phyloP scores from a whole-genome alignment of 1,140 invertebrate species.

The Ceratina australensis region DNA sequence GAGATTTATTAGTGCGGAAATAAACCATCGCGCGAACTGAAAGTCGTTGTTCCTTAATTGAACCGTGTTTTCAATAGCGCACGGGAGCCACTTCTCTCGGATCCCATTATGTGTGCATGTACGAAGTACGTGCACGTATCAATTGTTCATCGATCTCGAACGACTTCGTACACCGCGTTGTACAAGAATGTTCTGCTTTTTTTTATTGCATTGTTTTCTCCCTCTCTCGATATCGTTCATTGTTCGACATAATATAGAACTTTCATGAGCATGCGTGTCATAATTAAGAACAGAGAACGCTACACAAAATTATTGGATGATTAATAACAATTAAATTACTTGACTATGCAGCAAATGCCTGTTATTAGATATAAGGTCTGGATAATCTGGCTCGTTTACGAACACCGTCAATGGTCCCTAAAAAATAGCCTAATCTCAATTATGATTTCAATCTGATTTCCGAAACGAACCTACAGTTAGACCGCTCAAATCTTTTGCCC shows the following conservation, averaged over 20 bases:
- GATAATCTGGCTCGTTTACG: slow-evolving; percentile 13
- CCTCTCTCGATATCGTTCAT: neutral
- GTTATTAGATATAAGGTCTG: slow-evolving; percentile 60
- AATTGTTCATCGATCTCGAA: neutral
- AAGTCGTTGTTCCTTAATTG: slow-evolving; percentile 37
- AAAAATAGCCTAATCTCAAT: neutral
- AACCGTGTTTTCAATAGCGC: neutral
- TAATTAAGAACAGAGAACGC: neutral
- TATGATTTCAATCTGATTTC: neutral
- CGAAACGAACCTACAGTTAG: slow-evolving; percentile 26
- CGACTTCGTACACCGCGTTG: neutral
- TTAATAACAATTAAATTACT: slow-evolving; percentile 35
- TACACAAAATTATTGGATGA: neutral
- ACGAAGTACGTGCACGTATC: neutral
- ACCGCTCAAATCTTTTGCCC: slow-evolving; percentile 48
- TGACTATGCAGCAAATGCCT: slow-evolving; percentile 62
- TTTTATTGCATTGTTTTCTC: neutral
- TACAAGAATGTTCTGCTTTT: neutral
- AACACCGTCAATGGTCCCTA: slow-evolving; percentile 42
- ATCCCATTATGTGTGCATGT: neutral
- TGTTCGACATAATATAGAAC: neutral
- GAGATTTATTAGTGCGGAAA: slow-evolving; percentile 61
- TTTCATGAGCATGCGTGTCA: neutral
- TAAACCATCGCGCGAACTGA: slow-evolving; percentile 64
- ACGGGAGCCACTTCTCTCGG: neutral